Evolutionary conservation across 64 coral and sea anemone species (phyloP).

Genomic region (Montipora capricornis): DNA sequence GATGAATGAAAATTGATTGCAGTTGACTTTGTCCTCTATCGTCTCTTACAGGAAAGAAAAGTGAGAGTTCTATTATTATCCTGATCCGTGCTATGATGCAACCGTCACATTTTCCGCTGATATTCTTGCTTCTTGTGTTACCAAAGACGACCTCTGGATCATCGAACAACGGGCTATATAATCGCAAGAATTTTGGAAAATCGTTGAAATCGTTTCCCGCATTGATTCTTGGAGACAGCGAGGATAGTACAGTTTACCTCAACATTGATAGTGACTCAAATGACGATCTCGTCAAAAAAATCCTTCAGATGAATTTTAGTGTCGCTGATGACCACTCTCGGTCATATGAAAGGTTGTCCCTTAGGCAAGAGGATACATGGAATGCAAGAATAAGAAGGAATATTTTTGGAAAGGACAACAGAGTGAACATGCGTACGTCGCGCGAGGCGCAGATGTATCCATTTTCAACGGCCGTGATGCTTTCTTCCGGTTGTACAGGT

Average conservation of each 20-base stretch:
- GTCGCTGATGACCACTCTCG: background rate
- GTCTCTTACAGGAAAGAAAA: background rate
- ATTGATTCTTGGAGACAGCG: background rate
- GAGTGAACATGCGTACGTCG: conserved; percentile 51
- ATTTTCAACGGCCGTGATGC: conserved; percentile 58
- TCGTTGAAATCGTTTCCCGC: background rate
- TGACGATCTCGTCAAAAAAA: conserved; percentile 4
- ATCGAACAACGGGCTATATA: background rate
- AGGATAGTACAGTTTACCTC: background rate
- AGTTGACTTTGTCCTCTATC: background rate
- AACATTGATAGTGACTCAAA: conserved; percentile 7
- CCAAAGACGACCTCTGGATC: background rate
- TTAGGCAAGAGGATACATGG: background rate
- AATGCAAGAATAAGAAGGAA: background rate
- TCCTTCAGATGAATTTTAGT: background rate
- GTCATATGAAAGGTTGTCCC: background rate
- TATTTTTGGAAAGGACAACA: conserved; percentile 66
- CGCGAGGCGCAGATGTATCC: conserved; percentile 70
- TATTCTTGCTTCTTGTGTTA: conserved; percentile 2
- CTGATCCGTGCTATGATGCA: background rate
- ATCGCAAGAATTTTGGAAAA: background rate
- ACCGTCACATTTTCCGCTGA: conserved; percentile 1
- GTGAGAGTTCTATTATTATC: background rate
- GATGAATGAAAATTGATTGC: background rate
- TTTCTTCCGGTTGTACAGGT: conserved; percentile 76